A percentile compares a stretch with the other conserved stretches of the same genome.
Evolutionary conservation across 2,797 vertebrate species (phyloP).

Genomic region (Bufotes viridis): DNA sequence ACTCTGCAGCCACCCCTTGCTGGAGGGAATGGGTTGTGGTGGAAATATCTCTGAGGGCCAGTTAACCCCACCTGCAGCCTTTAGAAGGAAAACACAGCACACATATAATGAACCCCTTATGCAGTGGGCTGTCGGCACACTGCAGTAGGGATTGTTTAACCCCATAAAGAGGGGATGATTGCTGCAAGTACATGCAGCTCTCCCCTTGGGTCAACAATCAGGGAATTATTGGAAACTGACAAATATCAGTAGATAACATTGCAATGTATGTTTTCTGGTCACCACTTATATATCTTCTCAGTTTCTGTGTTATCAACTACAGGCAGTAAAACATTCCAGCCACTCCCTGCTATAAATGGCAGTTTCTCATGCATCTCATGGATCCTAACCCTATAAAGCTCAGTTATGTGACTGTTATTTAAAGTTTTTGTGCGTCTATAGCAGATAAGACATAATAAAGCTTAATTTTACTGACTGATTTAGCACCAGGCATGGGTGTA

Average conservation of each 20-base stretch:
- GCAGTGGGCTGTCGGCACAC: too few species aligned
- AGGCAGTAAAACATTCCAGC: neutral
- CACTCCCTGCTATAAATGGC: conserved; percentile 32
- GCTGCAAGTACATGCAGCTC: too few species aligned
- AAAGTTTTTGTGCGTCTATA: neutral
- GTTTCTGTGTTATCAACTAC: conserved; percentile 15
- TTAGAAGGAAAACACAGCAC: too few species aligned
- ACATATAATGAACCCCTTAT: too few species aligned
- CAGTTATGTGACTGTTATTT: conserved; percentile 8
- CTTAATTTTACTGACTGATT: conserved; percentile 4
- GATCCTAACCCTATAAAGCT: conserved; percentile 27
- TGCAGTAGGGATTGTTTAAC: too few species aligned
- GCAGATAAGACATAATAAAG: neutral
- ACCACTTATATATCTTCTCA: neutral
- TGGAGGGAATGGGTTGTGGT: too few species aligned
- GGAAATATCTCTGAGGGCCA: too few species aligned
- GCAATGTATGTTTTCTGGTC: neutral
- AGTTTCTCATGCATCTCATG: conserved; percentile 14
- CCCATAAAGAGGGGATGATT: too few species aligned
- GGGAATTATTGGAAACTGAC: too few species aligned
- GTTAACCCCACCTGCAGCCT: too few species aligned
- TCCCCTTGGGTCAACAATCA: too few species aligned
- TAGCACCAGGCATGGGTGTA: neutral
- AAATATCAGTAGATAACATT: neutral
- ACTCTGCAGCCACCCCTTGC: too few species aligned